Conservation (phyloP, 2,888 invertebrate species). For the Cheilosia scutellata region DNA sequence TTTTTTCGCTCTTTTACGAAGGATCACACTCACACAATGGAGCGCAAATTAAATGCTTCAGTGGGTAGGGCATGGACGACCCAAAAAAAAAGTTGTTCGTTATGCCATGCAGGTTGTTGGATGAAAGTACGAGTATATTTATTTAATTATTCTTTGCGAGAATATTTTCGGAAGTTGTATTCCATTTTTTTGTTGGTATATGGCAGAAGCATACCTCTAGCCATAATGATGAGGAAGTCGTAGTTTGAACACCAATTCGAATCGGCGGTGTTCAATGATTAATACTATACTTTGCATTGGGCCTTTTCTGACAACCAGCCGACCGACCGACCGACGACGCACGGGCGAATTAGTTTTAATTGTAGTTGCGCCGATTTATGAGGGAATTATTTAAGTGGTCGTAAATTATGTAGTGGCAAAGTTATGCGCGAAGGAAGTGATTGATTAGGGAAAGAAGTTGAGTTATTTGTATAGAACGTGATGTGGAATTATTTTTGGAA, state of each 20-base stretch:
- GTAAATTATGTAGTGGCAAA: constrained; percentile 61
- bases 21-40: constrained; percentile 21
- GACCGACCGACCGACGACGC: background rate
- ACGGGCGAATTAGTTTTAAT: constrained; percentile 58
- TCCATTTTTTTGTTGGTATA: too few relatives aligned
- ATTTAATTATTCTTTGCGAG: constrained; percentile 60
- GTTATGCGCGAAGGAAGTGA: constrained; percentile 43
- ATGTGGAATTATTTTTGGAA: background rate
- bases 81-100: background rate
- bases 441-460: constrained; percentile 22
- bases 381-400: constrained; percentile 55
- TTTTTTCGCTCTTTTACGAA: background rate
- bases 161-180: constrained; percentile 31
- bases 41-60: constrained; percentile 39
- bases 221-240: constrained; percentile 21
- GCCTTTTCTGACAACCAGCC: background rate
- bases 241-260: background rate
- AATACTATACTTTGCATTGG: constrained; percentile 40
- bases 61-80: background rate
- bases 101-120: constrained; percentile 43
- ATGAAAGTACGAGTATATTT: constrained; percentile 13
- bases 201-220: background rate
- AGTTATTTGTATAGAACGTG: background rate
- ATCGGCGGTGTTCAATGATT: constrained; percentile 33
- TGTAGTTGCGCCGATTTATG: constrained; percentile 60